These are phyloP conservation scores for Forbesichthys papilliferus DNA, from an alignment of 2,113 vertebrate species.

Conservation along the genomic window DNA sequence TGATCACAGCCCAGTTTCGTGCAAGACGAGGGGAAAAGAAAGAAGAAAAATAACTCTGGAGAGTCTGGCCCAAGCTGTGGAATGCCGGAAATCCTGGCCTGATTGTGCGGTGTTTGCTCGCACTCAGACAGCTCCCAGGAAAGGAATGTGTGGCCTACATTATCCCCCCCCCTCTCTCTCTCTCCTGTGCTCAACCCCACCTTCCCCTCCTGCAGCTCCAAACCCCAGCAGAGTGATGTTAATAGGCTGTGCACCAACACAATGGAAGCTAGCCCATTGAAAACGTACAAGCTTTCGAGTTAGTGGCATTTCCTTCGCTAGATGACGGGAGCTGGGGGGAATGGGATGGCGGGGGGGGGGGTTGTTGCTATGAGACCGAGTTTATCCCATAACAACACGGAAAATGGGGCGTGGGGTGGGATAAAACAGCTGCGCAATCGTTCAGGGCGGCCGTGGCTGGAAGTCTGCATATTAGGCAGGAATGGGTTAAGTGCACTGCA, in stretches of 20 bases:
- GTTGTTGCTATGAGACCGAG: constrained; percentile 5
- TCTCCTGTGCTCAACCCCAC: constrained; percentile 24
- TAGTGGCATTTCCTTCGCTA: constrained; percentile 27
- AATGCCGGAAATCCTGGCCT: constrained; percentile 74
- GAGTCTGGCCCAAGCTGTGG: constrained; percentile 48
- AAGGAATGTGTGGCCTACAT: constrained; percentile 79
- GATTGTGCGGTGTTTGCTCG: constrained; percentile 66
- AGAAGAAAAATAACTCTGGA: constrained; percentile 7
- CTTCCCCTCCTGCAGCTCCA: constrained; percentile 18
- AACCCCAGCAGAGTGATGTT: constrained; percentile 34
- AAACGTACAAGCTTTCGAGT: constrained; percentile 42
- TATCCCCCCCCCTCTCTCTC: constrained; percentile 38
- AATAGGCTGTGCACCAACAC: constrained; percentile 52
- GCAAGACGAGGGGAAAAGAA: constrained; percentile 54
- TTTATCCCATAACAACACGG: constrained; percentile 10
- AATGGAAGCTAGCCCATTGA: constrained; percentile 47
- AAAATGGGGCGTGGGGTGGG: neutral
- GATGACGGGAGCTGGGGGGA: neutral
- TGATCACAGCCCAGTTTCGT: constrained; percentile 46
- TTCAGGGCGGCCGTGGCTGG: neutral
- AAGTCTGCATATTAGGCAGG: constrained; percentile 37
- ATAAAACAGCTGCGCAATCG: constrained; percentile 22
- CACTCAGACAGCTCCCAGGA: constrained; percentile 64
- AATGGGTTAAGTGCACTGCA: constrained; percentile 70
- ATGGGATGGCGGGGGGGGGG: neutral